Base-by-base conservation (phyloP, 2,888 invertebrate genomes). In the Sympetrum striolatum region DNA sequence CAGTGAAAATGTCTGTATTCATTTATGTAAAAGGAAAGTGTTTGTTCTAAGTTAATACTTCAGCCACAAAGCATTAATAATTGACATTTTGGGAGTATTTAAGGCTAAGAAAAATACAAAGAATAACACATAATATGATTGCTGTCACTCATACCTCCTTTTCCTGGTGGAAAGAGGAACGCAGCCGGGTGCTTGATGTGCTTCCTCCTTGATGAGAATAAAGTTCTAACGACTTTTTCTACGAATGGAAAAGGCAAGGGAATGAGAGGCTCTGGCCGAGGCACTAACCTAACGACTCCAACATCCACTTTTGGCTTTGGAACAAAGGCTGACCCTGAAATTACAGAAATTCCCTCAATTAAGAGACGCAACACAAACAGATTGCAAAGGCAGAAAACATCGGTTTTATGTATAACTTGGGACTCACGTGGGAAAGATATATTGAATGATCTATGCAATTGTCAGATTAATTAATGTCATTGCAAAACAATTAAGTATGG, bases 291-390 rank as follows among this genome's bases (percentile, higher is more conserved):
- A 0, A 99, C 98, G 0, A 99, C 98, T 25, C 98, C 98, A 0
- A 99, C 99, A 95, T 99, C 98, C 8, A 99, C 99, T 91, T 99
- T 96, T 0, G 99, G 99, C 93, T 97, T 96, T 0, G 99, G 99
- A 53, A 99, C 95, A 94, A 99, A 99, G 0, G 98, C 97, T 92
- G 94, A 95, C 1, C 96, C 96, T 95, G 90, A 15, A 92, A 92
- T 44, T 90, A 14, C 4, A 37, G n/a, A 53, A 22, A 64, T n/a
- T 18, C 2, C 6, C 15, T 25, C 18, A 15, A n/a, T 31, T 22
- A 80, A 12, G 22, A 22, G 10, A 81, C 2, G 39, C 22, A 31
- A 1, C 2, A 25, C 22, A 44, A 44, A 1, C 25, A 25, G 79
- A 25, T 15, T 10, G 25, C 5, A 31, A 12, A 25, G 6, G 2